Percentiles rank a stretch among this genome's conserved stretches.
Conservation (phyloP, 1,140 invertebrate genomes). For the Drosophila leontia region DNA sequence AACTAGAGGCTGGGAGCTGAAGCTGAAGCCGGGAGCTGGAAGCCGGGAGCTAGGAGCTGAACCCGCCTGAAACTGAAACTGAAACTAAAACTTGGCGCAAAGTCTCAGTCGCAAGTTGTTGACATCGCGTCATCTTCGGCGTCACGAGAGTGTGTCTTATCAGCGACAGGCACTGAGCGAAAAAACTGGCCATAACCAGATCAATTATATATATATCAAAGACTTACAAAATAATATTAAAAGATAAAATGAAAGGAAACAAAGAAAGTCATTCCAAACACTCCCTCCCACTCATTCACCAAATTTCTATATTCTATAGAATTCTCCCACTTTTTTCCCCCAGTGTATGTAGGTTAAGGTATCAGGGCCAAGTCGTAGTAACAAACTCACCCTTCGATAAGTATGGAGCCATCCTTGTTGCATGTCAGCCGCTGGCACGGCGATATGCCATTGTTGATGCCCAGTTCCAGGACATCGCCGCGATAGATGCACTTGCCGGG, state of each 20-base stretch:
- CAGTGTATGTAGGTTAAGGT: slow-evolving; percentile 1
- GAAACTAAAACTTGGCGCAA: slow-evolving; percentile 32
- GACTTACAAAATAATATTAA: neutral
- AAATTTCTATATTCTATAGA: neutral
- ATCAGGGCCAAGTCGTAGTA: slow-evolving; percentile 23
- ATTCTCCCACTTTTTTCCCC: neutral
- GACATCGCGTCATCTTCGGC: slow-evolving; percentile 31
- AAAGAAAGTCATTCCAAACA: neutral
- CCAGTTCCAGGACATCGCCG: slow-evolving; percentile 61
- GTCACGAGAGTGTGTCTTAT: slow-evolving; percentile 44
- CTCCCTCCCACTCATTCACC: neutral
- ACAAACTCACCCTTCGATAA: slow-evolving; percentile 77
- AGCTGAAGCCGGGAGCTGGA: neutral
- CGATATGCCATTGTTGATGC: slow-evolving; percentile 68
- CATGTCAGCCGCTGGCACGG: slow-evolving; percentile 79
- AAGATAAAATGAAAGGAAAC: neutral
- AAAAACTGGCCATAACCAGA: neutral
- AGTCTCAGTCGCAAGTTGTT: slow-evolving; percentile 45
- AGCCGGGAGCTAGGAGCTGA: neutral
- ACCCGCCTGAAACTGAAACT: slow-evolving; percentile 1
- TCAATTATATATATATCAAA: neutral
- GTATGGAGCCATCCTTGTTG: slow-evolving; percentile 72
- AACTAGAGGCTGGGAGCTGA: neutral
- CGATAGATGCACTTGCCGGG: slow-evolving; percentile 79
- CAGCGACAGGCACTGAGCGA: slow-evolving; percentile 32